phyloP scores from a whole-genome alignment of 2,888 invertebrate genomes.

The Reticulitermes lucifugus region DNA sequence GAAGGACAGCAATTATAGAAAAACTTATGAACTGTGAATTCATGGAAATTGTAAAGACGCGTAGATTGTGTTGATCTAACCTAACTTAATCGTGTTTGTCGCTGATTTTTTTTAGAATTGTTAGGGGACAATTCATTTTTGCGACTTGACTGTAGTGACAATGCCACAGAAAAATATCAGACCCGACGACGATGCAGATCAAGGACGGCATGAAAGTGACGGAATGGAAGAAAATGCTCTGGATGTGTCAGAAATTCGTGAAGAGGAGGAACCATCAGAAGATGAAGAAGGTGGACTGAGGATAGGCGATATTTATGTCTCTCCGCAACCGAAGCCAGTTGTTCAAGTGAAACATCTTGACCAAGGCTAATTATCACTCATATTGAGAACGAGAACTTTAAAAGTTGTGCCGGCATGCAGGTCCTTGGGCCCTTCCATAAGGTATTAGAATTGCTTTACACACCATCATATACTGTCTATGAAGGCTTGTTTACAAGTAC shows the following conservation, averaged over 20 bases:
- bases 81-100: neutral
- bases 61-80: neutral
- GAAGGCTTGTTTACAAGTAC: too few relatives aligned
- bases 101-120: neutral
- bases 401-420: conserved; percentile 91
- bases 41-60: too few relatives aligned
- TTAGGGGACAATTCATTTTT: neutral
- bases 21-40: too few relatives aligned
- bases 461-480: too few relatives aligned
- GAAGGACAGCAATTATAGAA: too few relatives aligned
- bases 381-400: conserved; percentile 94
- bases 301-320: conserved; percentile 87
- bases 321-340: conserved; percentile 69
- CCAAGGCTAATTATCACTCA: conserved; percentile 90
- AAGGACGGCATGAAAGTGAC: neutral
- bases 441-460: conserved; percentile 65
- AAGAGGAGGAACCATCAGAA: conserved; percentile 46
- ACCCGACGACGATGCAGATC: too few relatives aligned
- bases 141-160: neutral
- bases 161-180: neutral
- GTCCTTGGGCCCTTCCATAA: conserved; percentile 95
- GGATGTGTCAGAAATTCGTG: conserved; percentile 39
- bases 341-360: conserved; percentile 79
- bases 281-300: conserved; percentile 79
- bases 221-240: neutral